Evolutionary conservation across 1,140 invertebrate genomes (phyloP), one percentile per base, ranked within the genome.

Genomic region (Dendroctonus valens): DNA sequence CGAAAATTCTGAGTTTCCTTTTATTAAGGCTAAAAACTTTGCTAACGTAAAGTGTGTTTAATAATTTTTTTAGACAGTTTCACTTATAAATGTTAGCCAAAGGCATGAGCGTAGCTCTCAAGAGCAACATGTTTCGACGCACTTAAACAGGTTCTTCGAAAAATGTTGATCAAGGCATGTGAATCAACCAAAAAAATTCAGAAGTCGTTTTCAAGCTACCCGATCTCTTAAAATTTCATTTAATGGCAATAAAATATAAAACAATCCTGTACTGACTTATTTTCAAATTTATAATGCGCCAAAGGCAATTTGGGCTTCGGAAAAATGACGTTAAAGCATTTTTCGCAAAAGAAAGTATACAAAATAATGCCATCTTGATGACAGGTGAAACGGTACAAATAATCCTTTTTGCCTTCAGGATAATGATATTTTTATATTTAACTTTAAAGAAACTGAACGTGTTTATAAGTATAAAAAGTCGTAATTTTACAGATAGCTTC

Each of bases 331-430:
- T 26, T 26, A 26, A 26, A 26, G 26, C 26, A 26, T 26, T 26
- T 26, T 26, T 26, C 26, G 1, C 3, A 26, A 26, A 26, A 11
- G n/a, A 15, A 60, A 60, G n/a, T 52, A n/a, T 55, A 55, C 53
- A 44, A 65, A 67, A 68, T 60, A 73, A 44, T 42, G 59, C 49
- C n/a, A 61, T 54, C 44, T 72, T 70, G 59, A 70, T 73, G 71
- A 63, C 75, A 74, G 75, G 74, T 76, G 59, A 75, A 77, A 75
- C 75, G 73, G 75, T 77, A 77, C 75, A 77, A 77, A 72, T 58
- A 75, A 74, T 63, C 74, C 72, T 72, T 77, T 76, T 75, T 75
- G 75, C 75, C 74, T 75, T 73, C 67, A 69, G 60, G 65, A 72
- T 65, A 75, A 73, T 75, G 37, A 67, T 67, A 67, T 76, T 76